Conservation (phyloP, 2,797 vertebrate species). For the Pristis pectinata region DNA sequence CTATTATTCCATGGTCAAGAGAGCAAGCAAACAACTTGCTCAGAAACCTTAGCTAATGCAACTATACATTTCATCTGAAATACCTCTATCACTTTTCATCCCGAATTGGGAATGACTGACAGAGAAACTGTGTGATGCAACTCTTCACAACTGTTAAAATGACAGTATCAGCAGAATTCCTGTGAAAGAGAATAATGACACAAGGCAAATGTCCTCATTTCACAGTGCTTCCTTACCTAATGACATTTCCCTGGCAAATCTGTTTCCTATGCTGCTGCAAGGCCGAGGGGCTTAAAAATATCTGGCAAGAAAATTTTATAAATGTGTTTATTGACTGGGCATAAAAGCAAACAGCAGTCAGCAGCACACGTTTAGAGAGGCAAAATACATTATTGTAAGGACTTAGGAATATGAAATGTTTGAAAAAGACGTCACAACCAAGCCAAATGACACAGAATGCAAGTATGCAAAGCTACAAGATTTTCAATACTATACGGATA, state of each 20-base stretch:
- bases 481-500: neutral
- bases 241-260: neutral
- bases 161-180: neutral
- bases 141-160: neutral
- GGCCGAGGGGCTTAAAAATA: neutral
- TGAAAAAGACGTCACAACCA: neutral
- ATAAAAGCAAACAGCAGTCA: neutral
- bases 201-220: neutral
- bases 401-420: neutral
- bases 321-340: neutral
- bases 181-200: neutral
- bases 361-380: neutral
- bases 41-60: neutral
- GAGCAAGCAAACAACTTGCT: neutral
- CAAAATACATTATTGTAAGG: neutral
- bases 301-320: neutral
- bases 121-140: neutral
- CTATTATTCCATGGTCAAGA: neutral
- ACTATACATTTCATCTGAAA: neutral
- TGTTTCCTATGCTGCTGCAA: neutral
- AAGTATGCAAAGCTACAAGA: neutral
- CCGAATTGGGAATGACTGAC: neutral
- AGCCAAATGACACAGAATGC: neutral
- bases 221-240: neutral
- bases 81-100: no score